These are phyloP conservation scores for Zygogramma bicolorata DNA, from an alignment of 2,888 invertebrate genomes.

Conservation along the genomic window DNA sequence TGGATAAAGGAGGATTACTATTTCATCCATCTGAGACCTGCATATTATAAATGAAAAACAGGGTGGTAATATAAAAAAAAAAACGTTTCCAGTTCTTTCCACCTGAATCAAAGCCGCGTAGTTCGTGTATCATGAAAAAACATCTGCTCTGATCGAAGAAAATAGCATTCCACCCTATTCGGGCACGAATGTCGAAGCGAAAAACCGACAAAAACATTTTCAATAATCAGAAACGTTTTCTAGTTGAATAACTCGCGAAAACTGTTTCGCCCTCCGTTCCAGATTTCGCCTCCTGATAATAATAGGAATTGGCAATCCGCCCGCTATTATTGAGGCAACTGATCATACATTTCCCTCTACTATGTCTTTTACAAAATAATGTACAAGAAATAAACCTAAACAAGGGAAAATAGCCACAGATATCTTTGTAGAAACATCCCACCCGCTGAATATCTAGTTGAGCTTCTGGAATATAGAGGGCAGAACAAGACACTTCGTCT, in stretches of 20 bases:
- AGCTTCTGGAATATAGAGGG: background rate
- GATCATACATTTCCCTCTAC: constrained; percentile 24
- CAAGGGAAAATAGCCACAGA: background rate
- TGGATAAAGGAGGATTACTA: too few relatives aligned
- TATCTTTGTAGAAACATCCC: too few relatives aligned
- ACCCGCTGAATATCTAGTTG: background rate
- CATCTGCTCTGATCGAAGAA: background rate
- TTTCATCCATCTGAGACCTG: too few relatives aligned
- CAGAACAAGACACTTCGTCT: background rate
- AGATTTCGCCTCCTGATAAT: constrained; percentile 5
- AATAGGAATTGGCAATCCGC: background rate
- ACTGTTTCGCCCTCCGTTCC: background rate
- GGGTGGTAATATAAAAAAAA: too few relatives aligned
- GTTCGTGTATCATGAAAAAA: background rate
- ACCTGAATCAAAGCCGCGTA: background rate
- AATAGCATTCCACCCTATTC: background rate
- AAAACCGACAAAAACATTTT: background rate
- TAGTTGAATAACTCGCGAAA: constrained; percentile 1
- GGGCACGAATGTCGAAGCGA: background rate
- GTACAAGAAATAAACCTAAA: constrained; percentile 9
- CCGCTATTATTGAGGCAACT: constrained; percentile 2
- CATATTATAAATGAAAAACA: background rate
- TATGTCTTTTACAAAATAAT: constrained; percentile 17
- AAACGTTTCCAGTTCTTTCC: background rate
- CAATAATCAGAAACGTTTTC: constrained; percentile 7